These are phyloP conservation scores for Odontothrips loti DNA, from an alignment of 2,888 invertebrate species.

Conservation along the genomic window DNA sequence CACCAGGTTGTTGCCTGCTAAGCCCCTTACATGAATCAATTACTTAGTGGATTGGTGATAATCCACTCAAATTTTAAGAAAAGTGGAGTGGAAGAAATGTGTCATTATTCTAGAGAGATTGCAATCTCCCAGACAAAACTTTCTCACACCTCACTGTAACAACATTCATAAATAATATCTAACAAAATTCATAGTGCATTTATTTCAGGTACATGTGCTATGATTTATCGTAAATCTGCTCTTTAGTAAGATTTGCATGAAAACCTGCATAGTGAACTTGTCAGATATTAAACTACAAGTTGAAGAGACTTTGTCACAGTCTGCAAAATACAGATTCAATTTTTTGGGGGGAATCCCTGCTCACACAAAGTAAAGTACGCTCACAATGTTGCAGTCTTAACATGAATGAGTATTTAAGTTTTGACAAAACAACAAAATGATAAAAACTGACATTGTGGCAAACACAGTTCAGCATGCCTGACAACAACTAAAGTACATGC, in stretches of 20 bases:
- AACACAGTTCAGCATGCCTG: not conserved
- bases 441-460: not conserved
- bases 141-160: no score
- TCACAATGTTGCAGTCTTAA: no score
- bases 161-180: not conserved
- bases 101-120: no score
- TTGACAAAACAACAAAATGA: not conserved
- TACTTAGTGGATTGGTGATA: no score
- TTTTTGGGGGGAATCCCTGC: no score
- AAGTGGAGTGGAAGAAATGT: not conserved
- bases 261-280: not conserved
- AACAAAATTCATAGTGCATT: not conserved
- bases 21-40: no score
- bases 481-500: not conserved
- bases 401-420: not conserved
- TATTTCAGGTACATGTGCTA: slow-evolving; percentile 11
- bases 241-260: not conserved
- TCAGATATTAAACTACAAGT: no score
- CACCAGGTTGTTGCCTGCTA: no score
- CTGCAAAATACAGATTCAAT: no score
- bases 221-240: not conserved
- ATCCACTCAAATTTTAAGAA: not conserved
- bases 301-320: no score
- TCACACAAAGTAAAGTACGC: no score
- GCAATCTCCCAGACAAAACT: no score